Conservation (phyloP, 2,888 invertebrate genomes). For the Amorpha juglandis region DNA sequence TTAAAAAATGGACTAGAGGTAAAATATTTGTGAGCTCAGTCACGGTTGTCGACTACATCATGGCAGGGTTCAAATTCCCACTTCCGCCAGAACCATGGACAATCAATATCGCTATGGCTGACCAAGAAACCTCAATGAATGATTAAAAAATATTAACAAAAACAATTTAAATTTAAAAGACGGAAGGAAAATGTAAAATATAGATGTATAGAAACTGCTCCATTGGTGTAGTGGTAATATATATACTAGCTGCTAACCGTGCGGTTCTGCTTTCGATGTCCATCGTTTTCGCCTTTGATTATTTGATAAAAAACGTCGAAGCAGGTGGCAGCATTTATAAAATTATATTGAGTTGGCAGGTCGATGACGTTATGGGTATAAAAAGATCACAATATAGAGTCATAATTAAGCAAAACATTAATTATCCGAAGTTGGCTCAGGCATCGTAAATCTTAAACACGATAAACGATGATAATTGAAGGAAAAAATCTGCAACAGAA, state of each 20-base stretch:
- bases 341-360: neutral
- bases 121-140: slow-evolving; percentile 47
- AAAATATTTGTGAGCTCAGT: slow-evolving; percentile 69
- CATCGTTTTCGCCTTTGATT: too few relatives aligned
- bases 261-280: too few relatives aligned
- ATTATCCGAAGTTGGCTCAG: slow-evolving; percentile 11
- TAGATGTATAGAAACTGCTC: neutral
- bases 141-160: slow-evolving; percentile 64
- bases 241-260: too few relatives aligned
- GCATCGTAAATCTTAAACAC: slow-evolving; percentile 61
- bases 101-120: slow-evolving; percentile 77
- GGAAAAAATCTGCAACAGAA: slow-evolving; percentile 69
- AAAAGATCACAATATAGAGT: slow-evolving; percentile 11
- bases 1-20: slow-evolving; percentile 35
- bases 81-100: slow-evolving; percentile 75
- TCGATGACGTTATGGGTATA: neutral
- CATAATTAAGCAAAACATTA: slow-evolving; percentile 23
- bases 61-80: slow-evolving; percentile 77
- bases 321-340: neutral
- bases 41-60: slow-evolving; percentile 70
- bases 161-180: slow-evolving; percentile 41
- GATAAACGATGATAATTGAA: slow-evolving; percentile 77
- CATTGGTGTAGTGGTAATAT: neutral
- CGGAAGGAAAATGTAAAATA: neutral
- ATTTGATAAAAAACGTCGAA: too few relatives aligned